Base-by-base conservation (phyloP, 2,888 invertebrate genomes). In the Thymelicus sylvestris region DNA sequence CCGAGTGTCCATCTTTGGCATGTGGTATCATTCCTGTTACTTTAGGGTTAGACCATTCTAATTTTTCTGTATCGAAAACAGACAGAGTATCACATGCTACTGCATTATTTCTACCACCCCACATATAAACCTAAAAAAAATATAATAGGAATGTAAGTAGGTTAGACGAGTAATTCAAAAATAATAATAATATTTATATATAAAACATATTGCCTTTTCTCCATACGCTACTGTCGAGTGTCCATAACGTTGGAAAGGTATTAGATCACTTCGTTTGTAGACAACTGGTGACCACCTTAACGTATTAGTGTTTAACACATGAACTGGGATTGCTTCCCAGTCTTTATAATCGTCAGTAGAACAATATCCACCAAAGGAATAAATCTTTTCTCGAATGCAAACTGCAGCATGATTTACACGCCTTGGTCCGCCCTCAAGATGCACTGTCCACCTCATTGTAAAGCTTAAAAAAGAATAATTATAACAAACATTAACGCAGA, bases 351-450 rank as follows among this genome's bases (percentile, higher is more conserved):
- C 96, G 80, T 97, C 97, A 10, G 96, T 96, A 0, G 97, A 97
- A 84, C 97, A 98, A 85, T 98, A 98, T 39, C 98, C 98, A 52
- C 98, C 98, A 86, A 98, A 98, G 0, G 97, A 97, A 88, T 96
- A 98, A 76, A 99, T 97, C 82, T 95, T 95, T 77, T 96, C 95
- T 31, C 95, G 96, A 55, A 98, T 95, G 71, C 95, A 95, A 38
- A 97, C 97, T 6, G 97, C 98, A n/a, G 98, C 98, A 94, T 98
- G 98, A 87, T 98, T 98, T 13, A 98, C 98, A 74, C 98, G 95
- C 80, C 97, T 95, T 15, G 98, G 98, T n/a, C 98, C 98, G 44
- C 98, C 98, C 84, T 97, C 97, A 74, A 98, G 93, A 83, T 96
- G 96, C 47, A 97, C 95, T 66, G 97, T 97, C 98, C 98, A 98